Evolutionary conservation across 2,888 invertebrate genomes (phyloP), one percentile per base, ranked within the genome.

Genomic region (Meganola albula): DNA sequence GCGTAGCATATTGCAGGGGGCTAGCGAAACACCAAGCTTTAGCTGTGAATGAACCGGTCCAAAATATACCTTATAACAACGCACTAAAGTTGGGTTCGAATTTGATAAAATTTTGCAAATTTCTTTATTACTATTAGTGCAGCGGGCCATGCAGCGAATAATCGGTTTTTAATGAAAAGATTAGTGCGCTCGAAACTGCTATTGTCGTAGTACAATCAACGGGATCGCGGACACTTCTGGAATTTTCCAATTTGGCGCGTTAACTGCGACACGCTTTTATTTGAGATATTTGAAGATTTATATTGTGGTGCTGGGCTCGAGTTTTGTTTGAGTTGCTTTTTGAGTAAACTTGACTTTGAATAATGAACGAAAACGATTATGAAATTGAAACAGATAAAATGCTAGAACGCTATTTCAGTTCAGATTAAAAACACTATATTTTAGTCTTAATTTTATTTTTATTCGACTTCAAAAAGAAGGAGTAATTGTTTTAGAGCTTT

Each of bases 161-260:
- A 84, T 84, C 84, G 83, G 74, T 82, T 82, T 83, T 83, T 83
- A 84, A 84, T 84, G 83, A 84, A 83, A 83, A 83, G 83, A 83
- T 84, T 83, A 84, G 78, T 71, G 72, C 77, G 65, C 73, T 63
- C 63, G 53, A 49, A 55, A 61, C 57, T 61, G 56, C 66, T 54
- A 69, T 72, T 70, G 74, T 74, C 67, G 66, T 53, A 48, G 45
- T 34, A 46, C 61, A 72, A 79, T 77, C 79, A 73, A 79, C 75
- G 69, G 64, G 63, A 57, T 48, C 56, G 60, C 58, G 69, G 74
- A 68, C 74, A 78, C 72, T 79, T 73, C 56, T 67, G 66, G 75
- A 77, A 80, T 79, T 79, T 80, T 75, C 71, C 76, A 76, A 82
- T 83, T 79, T 75, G 58, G 63, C 58, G 56, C 60, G 43, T 53